A percentile compares a stretch with the other conserved stretches of the same genome.
Conservation (phyloP, 1,140 invertebrate genomes). For the Archivesica marissinica region DNA sequence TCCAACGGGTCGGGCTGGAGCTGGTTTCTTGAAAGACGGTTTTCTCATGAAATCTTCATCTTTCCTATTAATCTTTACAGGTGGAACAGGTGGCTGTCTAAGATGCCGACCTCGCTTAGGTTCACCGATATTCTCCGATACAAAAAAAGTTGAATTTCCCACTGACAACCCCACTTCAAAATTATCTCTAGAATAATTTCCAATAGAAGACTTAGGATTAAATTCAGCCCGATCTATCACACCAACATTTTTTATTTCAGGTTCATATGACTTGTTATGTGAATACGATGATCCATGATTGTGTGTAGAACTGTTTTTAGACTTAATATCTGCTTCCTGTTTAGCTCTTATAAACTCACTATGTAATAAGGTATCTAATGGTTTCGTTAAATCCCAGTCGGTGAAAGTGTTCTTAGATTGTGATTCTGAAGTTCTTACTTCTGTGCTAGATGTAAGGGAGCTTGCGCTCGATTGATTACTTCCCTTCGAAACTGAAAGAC, state of each 20-base stretch:
- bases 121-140: slow-evolving; percentile 20
- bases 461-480: slow-evolving; percentile 16
- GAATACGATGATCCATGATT: slow-evolving; percentile 2
- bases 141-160: slow-evolving; percentile 68
- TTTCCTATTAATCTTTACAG: slow-evolving; percentile 32
- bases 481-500: slow-evolving; percentile 15
- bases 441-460: not conserved
- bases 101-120: slow-evolving; percentile 16
- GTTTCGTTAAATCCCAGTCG: slow-evolving; percentile 60
- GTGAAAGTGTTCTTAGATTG: slow-evolving; percentile 52
- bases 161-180: slow-evolving; percentile 31
- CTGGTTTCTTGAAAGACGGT: slow-evolving; percentile 71
- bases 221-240: not conserved
- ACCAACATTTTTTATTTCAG: not conserved
- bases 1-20: slow-evolving; percentile 54
- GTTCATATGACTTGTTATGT: not conserved
- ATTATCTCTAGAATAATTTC: slow-evolving; percentile 42
- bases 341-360: slow-evolving; percentile 61
- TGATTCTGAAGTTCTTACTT: slow-evolving; percentile 1
- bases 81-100: slow-evolving; percentile 69
- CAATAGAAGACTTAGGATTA: not conserved
- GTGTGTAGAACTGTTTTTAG: slow-evolving; percentile 1
- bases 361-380: slow-evolving; percentile 58
- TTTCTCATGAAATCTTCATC: slow-evolving; percentile 56
- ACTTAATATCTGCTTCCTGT: slow-evolving; percentile 40